These are phyloP conservation scores for Struthidea cinerea DNA, from an alignment of 2,113 vertebrate species.

Conservation along the genomic window DNA sequence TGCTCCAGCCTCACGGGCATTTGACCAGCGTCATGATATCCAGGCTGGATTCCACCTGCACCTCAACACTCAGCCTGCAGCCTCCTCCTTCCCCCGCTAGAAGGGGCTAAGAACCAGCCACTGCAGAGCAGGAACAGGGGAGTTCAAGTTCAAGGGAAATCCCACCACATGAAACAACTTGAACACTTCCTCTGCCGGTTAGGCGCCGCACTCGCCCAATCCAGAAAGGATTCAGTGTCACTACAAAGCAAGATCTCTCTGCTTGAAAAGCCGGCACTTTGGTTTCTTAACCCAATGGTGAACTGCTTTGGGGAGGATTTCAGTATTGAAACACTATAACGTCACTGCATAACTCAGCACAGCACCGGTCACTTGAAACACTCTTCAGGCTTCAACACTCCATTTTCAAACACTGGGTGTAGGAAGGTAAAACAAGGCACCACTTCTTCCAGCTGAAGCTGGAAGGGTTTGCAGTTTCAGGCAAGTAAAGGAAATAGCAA, in stretches of 20 bases:
- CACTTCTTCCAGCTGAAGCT: neutral
- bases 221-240: neutral
- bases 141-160: neutral
- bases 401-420: neutral
- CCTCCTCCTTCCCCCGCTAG: neutral
- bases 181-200: fast-evolving
- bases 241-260: neutral
- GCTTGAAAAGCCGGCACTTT: neutral
- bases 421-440: neutral
- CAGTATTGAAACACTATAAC: neutral
- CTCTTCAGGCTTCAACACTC: neutral
- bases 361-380: neutral
- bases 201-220: neutral
- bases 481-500: neutral
- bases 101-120: neutral
- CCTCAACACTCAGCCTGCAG: neutral
- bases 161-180: fast-evolving
- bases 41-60: neutral
- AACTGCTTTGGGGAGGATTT: neutral
- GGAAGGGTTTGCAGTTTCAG: neutral
- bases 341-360: neutral
- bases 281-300: neutral
- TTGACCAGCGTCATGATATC: neutral
- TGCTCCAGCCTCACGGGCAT: neutral
- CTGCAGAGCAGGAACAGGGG: neutral